phyloP scores from a whole-genome alignment of 2,888 invertebrate genomes.

The Calameuta filiformis region DNA sequence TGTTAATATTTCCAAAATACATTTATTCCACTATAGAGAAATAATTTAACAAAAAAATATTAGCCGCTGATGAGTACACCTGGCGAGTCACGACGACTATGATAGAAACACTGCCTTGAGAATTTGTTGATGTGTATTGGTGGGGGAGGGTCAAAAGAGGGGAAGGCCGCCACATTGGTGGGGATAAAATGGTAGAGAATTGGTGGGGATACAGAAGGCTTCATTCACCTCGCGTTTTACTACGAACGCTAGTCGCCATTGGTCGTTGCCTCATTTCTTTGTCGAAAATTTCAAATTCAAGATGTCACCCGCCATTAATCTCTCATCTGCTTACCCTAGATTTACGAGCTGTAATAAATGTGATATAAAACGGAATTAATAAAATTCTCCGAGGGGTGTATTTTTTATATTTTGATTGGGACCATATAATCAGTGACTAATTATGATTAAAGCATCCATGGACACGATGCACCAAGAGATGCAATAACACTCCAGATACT shows the following conservation, averaged over 20 bases:
- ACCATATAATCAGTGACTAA: neutral
- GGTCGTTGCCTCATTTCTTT: neutral
- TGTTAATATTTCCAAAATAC: neutral
- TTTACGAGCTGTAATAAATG: neutral
- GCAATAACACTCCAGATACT: neutral
- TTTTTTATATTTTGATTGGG: neutral
- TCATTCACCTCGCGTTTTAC: constrained; percentile 28
- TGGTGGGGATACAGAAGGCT: constrained; percentile 40
- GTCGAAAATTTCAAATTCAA: neutral
- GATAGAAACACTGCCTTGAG: neutral
- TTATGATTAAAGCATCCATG: neutral
- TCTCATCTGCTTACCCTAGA: neutral
- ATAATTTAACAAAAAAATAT: neutral
- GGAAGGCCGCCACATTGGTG: neutral
- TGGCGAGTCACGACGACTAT: neutral
- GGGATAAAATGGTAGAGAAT: neutral
- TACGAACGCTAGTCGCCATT: constrained; percentile 19
- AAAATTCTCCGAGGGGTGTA: neutral
- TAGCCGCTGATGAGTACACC: neutral
- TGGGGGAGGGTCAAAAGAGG: neutral
- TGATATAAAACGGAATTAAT: neutral
- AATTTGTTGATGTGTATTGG: neutral
- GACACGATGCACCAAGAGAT: neutral
- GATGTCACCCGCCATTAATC: neutral
- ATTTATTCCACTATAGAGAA: neutral